These are phyloP conservation scores for Kradibia gibbosae DNA, from an alignment of 1,140 invertebrate genomes.

Conservation along the genomic window DNA sequence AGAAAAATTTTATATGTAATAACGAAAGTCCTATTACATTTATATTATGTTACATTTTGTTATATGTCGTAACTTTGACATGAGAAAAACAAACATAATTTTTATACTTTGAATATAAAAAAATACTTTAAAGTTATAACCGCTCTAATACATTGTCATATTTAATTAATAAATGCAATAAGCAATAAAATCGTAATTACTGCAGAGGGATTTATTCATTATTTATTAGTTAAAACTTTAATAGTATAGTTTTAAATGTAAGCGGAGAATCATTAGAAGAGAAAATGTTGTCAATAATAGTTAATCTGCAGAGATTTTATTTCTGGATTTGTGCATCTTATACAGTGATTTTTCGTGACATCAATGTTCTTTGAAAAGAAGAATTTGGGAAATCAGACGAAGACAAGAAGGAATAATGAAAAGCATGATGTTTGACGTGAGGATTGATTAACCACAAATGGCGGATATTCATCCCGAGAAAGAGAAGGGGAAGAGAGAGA, in stretches of 20 bases:
- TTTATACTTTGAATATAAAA: too few relatives aligned
- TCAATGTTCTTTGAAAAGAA: neutral
- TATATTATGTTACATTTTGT: too few relatives aligned
- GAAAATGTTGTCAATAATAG: neutral
- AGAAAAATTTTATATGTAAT: too few relatives aligned
- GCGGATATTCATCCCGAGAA: slow-evolving; percentile 53
- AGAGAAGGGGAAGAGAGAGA: too few relatives aligned
- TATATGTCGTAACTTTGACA: too few relatives aligned
- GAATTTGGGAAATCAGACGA: slow-evolving; percentile 26
- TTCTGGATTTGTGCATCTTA: too few relatives aligned
- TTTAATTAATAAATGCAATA: too few relatives aligned
- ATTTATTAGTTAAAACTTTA: neutral
- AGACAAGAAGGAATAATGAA: slow-evolving; percentile 48
- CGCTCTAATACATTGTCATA: too few relatives aligned
- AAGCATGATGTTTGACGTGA: slow-evolving; percentile 45
- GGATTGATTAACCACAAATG: slow-evolving; percentile 51
- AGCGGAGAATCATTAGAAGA: neutral
- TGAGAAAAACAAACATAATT: too few relatives aligned
- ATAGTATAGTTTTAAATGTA: neutral
- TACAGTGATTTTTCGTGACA: neutral
- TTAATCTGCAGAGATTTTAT: neutral
- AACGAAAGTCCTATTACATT: too few relatives aligned
- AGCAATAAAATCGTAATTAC: neutral
- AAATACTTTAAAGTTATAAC: too few relatives aligned
- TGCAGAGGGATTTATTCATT: too few relatives aligned